Percentiles rank a stretch among this genome's conserved stretches.
phyloP scores from a whole-genome alignment of 2,113 vertebrate species.

The Stigmatopora argus region DNA sequence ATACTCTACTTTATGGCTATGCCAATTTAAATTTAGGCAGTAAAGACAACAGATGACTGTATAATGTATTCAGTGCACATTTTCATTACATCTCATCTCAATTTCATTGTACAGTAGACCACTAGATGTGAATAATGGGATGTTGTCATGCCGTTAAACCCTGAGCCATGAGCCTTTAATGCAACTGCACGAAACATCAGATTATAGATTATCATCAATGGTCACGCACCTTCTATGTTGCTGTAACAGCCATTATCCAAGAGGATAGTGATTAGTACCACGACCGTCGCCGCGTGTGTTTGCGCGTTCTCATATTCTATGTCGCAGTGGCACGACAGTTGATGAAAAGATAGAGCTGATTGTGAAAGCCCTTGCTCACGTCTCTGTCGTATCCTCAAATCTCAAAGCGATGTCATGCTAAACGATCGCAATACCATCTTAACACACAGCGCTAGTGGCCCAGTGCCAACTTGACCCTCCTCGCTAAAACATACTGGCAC shows the following conservation, averaged over 20 bases:
- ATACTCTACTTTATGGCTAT: background rate
- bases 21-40: background rate
- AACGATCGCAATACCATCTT: conserved; percentile 9
- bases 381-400: background rate
- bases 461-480: conserved; percentile 2
- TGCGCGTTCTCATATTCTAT: conserved; percentile 24
- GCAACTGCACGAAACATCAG: conserved; percentile 40
- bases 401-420: background rate
- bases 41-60: background rate
- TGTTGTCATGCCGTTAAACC: conserved; percentile 41
- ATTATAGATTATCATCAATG: conserved; percentile 55
- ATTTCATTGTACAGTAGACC: conserved; percentile 14
- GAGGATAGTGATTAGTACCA: conserved; percentile 13
- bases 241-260: conserved; percentile 25
- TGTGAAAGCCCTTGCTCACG: background rate
- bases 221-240: conserved; percentile 45
- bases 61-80: background rate
- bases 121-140: background rate
- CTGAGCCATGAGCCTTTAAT: conserved; percentile 34
- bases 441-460: conserved; percentile 2
- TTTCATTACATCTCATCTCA: conserved; percentile 5
- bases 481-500: conserved; percentile 3
- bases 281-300: background rate
- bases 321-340: conserved; percentile 11
- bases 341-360: conserved; percentile 5